phyloP scores from a whole-genome alignment of 2,113 vertebrate genomes.

The Sinosuthora webbiana region DNA sequence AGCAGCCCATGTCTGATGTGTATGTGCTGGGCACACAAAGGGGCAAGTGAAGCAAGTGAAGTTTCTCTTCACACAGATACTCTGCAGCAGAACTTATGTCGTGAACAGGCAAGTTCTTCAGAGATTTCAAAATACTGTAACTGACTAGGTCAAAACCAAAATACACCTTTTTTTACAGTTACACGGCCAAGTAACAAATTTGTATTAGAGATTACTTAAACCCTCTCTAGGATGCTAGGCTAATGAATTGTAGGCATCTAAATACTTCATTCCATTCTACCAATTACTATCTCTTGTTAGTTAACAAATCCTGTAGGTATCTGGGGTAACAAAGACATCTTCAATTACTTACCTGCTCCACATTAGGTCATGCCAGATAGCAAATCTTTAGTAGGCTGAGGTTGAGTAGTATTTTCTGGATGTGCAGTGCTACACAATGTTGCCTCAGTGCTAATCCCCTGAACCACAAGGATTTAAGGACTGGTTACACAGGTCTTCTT shows the following conservation, averaged over 20 bases:
- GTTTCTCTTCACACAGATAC: not conserved
- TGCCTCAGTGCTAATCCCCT: not conserved
- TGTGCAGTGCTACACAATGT: not conserved
- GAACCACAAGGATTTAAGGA: not conserved
- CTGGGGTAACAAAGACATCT: not conserved
- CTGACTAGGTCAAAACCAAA: not conserved
- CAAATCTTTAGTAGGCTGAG: not conserved
- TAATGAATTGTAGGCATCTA: not conserved
- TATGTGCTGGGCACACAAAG: not conserved
- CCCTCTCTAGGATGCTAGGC: not conserved
- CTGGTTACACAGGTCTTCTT: not conserved
- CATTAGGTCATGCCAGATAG: not conserved
- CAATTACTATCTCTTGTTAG: not conserved
- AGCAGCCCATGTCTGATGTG: not conserved
- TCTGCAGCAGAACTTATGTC: not conserved
- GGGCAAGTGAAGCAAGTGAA: not conserved
- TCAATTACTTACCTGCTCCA: not conserved
- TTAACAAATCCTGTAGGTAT: not conserved
- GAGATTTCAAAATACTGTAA: not conserved
- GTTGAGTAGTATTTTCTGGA: not conserved
- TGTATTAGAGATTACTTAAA: not conserved
- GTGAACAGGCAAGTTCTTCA: not conserved
- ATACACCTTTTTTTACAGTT: not conserved
- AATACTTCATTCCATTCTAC: not conserved
- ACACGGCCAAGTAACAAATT: not conserved